Evolutionary conservation across 2,888 invertebrate genomes (phyloP).

Genomic region (Drosophila algonquin): DNA sequence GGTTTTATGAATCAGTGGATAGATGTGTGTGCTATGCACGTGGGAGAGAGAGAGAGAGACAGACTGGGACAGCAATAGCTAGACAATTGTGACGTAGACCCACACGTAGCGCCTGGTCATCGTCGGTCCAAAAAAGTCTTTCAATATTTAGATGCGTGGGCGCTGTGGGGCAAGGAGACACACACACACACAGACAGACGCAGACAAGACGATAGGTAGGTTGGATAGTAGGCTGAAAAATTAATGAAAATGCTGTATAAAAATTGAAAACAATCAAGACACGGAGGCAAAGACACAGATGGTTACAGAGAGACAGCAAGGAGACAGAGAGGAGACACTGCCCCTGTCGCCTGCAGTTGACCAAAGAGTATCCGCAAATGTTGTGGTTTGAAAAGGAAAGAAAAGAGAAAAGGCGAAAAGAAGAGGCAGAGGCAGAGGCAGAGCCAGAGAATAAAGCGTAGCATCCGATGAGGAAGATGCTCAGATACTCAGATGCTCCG

Average conservation of each 20-base stretch:
- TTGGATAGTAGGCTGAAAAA: conserved; percentile 58
- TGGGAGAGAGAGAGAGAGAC: conserved; percentile 14
- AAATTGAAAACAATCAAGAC: conserved; percentile 76
- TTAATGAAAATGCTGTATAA: conserved; percentile 76
- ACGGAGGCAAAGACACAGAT: conserved; percentile 2
- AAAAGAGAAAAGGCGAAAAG: conserved; percentile 47
- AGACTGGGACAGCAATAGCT: neutral
- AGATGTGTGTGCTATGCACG: conserved; percentile 20
- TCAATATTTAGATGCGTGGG: conserved; percentile 75
- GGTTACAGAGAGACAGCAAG: neutral
- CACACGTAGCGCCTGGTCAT: conserved; percentile 25
- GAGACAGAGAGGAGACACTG: conserved; percentile 48
- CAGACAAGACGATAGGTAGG: conserved; percentile 18
- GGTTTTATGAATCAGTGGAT: conserved; percentile 67
- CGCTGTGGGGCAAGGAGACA: conserved; percentile 49
- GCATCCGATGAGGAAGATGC: conserved; percentile 22
- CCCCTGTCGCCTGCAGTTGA: conserved; percentile 76
- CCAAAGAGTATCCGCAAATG: conserved; percentile 75
- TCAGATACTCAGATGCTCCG: neutral
- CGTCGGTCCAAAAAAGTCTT: conserved; percentile 56
- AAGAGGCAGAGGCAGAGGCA: conserved; percentile 37
- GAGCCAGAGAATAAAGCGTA: conserved; percentile 46
- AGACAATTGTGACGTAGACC: conserved; percentile 15
- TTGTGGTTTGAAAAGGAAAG: conserved; percentile 61
- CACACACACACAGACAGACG: conserved; percentile 24